Base-by-base conservation (phyloP, 92 coral and sea anemone genomes). In the Palythoa grandiflora region DNA sequence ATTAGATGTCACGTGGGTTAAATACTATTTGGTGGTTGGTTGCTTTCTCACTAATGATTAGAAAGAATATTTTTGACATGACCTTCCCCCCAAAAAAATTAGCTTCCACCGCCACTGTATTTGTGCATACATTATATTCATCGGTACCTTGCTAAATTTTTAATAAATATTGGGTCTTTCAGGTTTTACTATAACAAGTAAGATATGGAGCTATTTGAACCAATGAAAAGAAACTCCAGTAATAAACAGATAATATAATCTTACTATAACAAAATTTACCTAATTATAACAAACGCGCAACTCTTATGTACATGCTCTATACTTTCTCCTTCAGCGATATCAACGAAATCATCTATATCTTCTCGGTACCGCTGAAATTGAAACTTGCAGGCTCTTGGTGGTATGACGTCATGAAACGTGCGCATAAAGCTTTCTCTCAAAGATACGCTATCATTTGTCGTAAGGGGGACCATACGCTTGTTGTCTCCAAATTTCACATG, bases 381-480 rank as follows among this genome's bases (percentile, higher is more conserved):
- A 63, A 80, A 61, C 38, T 17, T 63, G 16, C 9, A 47, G 73
- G 40, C 73, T n/a, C 35, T 65, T 80, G 59, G 38, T 9, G 85
- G 74, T 63, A 80, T 80, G 73, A 80, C 85, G 39, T 80, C 85
- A 5, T n/a, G 85, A 39, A 80, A 80, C 51, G 53, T 63, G 73
- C 38, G 39, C 38, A 80, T 15, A 65, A 80, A 80, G 15, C 85
- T 63, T 39, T 80, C 74, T 63, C 39, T 51, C 68, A 80, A 60
- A 12, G 85, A 61, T n/a, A 55, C 75, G 36, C 35, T 1, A 38
- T 80, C 85, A 63, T 80, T 21, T 65, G 85, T 38, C 57, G 85
- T 80, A 74, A 80, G 74, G 1, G 73, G 38, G 5, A 80, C 73
- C 73, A 80, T 44, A 16, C 85, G 85, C 85, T 80, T 80, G 85